These are phyloP conservation scores for Kradibia gibbosae DNA, from an alignment of 1,140 invertebrate species.

Conservation along the genomic window DNA sequence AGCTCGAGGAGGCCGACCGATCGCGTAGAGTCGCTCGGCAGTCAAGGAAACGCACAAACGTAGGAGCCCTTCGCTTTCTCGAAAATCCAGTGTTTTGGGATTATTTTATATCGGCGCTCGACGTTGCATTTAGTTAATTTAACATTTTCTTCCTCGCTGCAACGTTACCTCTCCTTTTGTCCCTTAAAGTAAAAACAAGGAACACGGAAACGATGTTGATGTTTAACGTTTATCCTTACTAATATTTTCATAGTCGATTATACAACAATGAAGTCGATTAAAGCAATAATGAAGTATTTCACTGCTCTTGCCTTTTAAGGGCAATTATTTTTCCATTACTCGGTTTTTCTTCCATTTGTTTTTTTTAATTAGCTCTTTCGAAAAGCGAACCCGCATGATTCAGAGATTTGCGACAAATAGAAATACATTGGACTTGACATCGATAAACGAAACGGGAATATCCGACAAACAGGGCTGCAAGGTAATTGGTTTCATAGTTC, in stretches of 20 bases:
- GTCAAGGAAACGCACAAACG: background rate
- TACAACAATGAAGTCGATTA: background rate
- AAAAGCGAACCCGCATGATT: background rate
- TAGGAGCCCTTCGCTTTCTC: background rate
- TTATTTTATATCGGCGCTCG: conserved; percentile 20
- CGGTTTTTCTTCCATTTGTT: background rate
- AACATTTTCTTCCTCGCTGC: background rate
- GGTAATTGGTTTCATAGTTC: conserved; percentile 8
- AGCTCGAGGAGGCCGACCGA: conserved; percentile 12
- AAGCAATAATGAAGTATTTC: background rate
- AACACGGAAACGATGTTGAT: conserved; percentile 12
- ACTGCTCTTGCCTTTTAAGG: conserved; percentile 1
- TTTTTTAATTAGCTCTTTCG: background rate
- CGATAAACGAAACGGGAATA: background rate
- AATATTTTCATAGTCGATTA: background rate
- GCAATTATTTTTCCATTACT: background rate
- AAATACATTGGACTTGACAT: conserved; percentile 24
- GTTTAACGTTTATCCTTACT: background rate
- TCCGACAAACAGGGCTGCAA: background rate
- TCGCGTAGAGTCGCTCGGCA: conserved; percentile 9
- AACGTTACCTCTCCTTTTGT: background rate
- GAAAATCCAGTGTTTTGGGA: conserved; percentile 21
- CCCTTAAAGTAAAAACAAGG: conserved; percentile 1
- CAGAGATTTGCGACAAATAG: background rate
- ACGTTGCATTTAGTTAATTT: background rate